Base-by-base conservation (phyloP, 1,140 invertebrate species). In the Hetaerina americana region DNA sequence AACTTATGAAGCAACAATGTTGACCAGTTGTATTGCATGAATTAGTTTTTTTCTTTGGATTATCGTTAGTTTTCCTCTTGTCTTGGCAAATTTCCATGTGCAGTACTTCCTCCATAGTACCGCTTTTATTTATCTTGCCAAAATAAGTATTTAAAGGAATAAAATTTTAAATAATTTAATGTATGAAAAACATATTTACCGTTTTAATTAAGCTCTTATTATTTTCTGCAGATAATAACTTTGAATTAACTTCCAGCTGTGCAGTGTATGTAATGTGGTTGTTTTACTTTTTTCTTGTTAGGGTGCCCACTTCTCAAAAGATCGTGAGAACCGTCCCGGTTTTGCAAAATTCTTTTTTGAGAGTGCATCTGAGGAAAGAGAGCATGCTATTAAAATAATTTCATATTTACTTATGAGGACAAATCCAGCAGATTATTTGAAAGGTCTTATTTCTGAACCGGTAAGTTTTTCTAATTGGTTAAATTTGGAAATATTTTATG, bases 391-490 rank as follows among this genome's bases (percentile, higher is more conserved):
- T 76, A 94, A 94, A 79, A 83, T 98, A 28, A 92, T 97, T 66
- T 89, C 94, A 71, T 97, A 97, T 81, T 80, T 97, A 72, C 87
- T 94, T 69, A 93, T 93, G 88, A 87, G 96, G 80, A 94, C 94
- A 74, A 85, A 92, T 75, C 83, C 92, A 22, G 88, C 88, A 26
- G 81, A 81, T 26, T 83, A 87, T 70, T 84, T 90, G 71, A 86
- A 84, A 72, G 84, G 86, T 29, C 84, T 92, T 70, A 87, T 91
- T 71, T 82, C 80, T 8, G 84, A 85, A 75, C 84, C 85, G 76
- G 89, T 91, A 79, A 83, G 85, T 83, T 69, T 26, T 18, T 28
- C 27, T 8, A 24, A 70, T 57, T 5, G n/a, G n/a, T 57, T 57
- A 57, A 5, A n/a, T 5, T 5, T 10, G 2, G 2, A 57, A 57